phyloP scores from a whole-genome alignment of 2,888 invertebrate genomes.

The Drosophila atripex region DNA sequence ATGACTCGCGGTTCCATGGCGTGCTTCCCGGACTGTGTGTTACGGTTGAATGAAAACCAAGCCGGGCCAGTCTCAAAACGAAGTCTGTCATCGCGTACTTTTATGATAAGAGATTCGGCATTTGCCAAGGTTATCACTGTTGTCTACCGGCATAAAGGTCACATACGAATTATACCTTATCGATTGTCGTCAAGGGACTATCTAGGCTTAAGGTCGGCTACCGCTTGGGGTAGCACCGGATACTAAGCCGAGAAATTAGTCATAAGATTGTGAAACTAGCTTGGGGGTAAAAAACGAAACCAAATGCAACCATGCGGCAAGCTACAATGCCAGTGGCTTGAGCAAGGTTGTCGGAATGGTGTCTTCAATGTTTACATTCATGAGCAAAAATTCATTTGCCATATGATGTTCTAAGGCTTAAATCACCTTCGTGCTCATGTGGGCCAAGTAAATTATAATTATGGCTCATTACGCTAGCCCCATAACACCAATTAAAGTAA shows the following conservation, averaged over 20 bases:
- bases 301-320: slow-evolving; percentile 32
- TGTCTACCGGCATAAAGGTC: too few relatives aligned
- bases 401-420: neutral
- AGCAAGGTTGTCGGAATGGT: slow-evolving; percentile 14
- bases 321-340: slow-evolving; percentile 27
- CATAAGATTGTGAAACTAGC: slow-evolving; percentile 27
- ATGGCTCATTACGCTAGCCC: slow-evolving; percentile 9
- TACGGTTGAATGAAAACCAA: too few relatives aligned
- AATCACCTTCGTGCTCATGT: slow-evolving; percentile 1
- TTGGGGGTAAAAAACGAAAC: slow-evolving; percentile 20
- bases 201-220: too few relatives aligned
- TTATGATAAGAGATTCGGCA: too few relatives aligned
- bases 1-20: too few relatives aligned
- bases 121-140: too few relatives aligned
- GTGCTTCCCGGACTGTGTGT: too few relatives aligned
- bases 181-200: too few relatives aligned
- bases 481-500: slow-evolving; percentile 1
- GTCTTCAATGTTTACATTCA: slow-evolving; percentile 5
- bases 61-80: too few relatives aligned
- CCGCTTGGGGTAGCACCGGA: neutral
- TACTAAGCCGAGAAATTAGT: slow-evolving; percentile 1
- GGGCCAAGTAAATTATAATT: slow-evolving; percentile 5
- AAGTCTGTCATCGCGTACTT: too few relatives aligned
- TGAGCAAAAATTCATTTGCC: neutral
- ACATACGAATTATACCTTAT: too few relatives aligned